Evolutionary conservation across 2,888 invertebrate species (phyloP), one percentile per base, ranked within the genome.

Genomic region (Salticus scenicus): DNA sequence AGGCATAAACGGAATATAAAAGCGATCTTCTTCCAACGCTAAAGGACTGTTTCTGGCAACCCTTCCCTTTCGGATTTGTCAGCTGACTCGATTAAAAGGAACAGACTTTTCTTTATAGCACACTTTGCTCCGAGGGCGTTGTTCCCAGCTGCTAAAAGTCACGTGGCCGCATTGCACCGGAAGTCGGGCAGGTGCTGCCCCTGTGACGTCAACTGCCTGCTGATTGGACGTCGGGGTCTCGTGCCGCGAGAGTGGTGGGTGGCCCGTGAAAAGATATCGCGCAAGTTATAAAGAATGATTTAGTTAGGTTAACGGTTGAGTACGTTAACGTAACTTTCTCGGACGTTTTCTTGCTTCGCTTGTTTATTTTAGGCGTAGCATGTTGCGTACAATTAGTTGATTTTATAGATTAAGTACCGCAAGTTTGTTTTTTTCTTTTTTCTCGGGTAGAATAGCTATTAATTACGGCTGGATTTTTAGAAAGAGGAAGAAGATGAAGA

Each of bases 151-250:
- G 77, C 77, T 67, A 67, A 27, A 73, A 63, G 72, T 78, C 77
- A 77, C 77, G 77, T 77, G 77, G 67, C 67, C 31, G 30, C 24
- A 33, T 51, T 31, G 64, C 83, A 66, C 70, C 83, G 83, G 83
- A 83, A 83, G 77, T 84, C 28, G 77, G 74, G 70, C 85, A 79
- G 79, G 85, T 85, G 85, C 79, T 71, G 69, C 41, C 66, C 20
- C 63, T 27, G 57, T 71, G 42, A 42, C 37, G 41, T 41, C 41
- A 42, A 20, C 20, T 4, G 20, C 12, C 8, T 28, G 41, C 71
- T 70, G 37, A 70, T 41, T 70, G 37, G 69, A 20, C 30, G 66
- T n/a, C 66, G 66, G 10, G 7, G 66, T 30, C 28, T 28, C 30
- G 28, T 66, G 30, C 30, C 66, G 28, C 30, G 66, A 28, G 17